Percentiles rank a stretch among this genome's conserved stretches.
Conservation (phyloP, 2,888 invertebrate species). For the Selenia dentaria region DNA sequence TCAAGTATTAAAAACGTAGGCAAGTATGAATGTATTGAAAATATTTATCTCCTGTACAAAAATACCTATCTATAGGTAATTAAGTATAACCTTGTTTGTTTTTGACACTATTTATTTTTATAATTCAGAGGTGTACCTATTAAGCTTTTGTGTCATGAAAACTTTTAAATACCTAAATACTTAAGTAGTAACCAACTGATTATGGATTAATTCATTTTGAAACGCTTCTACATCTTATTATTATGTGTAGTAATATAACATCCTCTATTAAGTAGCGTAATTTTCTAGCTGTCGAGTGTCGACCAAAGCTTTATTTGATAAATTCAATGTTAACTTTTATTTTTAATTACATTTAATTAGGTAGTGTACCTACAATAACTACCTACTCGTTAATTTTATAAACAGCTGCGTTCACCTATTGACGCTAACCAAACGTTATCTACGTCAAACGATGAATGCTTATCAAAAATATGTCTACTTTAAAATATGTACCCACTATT, state of each 20-base stretch:
- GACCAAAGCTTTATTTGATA: slow-evolving; percentile 28
- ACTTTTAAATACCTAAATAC: too few species aligned
- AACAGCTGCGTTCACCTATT: neutral
- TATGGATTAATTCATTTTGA: too few species aligned
- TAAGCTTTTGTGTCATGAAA: too few species aligned
- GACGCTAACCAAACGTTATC: slow-evolving; percentile 1
- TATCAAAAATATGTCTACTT: slow-evolving; percentile 66
- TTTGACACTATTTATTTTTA: too few species aligned
- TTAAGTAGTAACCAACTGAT: too few species aligned
- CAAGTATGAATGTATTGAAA: neutral
- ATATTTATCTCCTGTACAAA: neutral
- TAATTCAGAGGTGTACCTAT: too few species aligned
- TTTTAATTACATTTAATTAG: too few species aligned
- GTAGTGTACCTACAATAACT: neutral
- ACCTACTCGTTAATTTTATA: slow-evolving; percentile 11
- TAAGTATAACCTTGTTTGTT: too few species aligned
- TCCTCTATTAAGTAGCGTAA: slow-evolving; percentile 15
- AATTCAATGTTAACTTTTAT: slow-evolving; percentile 5
- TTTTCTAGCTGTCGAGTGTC: slow-evolving; percentile 20
- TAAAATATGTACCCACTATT: slow-evolving; percentile 13
- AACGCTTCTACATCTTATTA: too few species aligned
- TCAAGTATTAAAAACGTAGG: neutral
- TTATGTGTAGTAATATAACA: too few species aligned
- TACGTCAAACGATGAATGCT: slow-evolving; percentile 31
- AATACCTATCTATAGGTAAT: too few species aligned